Evolutionary conservation across 2,888 invertebrate genomes (phyloP).

Genomic region (Hesperia comma): DNA sequence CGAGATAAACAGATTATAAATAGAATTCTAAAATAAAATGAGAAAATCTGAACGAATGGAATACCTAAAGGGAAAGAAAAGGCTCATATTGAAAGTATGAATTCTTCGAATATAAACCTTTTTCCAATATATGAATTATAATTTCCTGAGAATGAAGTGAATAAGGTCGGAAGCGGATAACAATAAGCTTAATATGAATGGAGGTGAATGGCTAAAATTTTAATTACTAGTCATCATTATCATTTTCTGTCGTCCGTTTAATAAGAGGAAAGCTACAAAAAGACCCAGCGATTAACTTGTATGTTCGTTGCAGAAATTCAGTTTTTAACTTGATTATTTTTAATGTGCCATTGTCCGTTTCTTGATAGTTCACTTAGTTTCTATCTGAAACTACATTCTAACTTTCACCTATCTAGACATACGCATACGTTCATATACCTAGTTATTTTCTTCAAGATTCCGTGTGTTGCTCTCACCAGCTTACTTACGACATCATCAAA

Average conservation of each 20-base stretch:
- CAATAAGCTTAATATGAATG: slow-evolving; percentile 40
- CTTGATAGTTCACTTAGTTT: neutral
- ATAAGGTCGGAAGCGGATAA: slow-evolving; percentile 41
- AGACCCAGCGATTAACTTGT: slow-evolving; percentile 36
- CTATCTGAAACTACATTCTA: too few species aligned
- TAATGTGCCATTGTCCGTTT: slow-evolving; percentile 9
- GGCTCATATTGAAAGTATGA: slow-evolving; percentile 36
- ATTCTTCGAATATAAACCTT: too few species aligned
- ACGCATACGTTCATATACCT: too few species aligned
- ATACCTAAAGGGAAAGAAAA: slow-evolving; percentile 37
- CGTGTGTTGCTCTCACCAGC: too few species aligned
- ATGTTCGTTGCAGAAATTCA: slow-evolving; percentile 23
- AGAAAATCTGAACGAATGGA: slow-evolving; percentile 35
- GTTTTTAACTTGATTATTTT: slow-evolving; percentile 19
- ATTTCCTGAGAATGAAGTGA: slow-evolving; percentile 38
- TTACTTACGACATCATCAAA: too few species aligned
- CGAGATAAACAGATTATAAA: too few species aligned
- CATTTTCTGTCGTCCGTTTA: slow-evolving; percentile 34
- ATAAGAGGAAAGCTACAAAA: slow-evolving; percentile 41
- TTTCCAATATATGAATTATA: slow-evolving; percentile 36
- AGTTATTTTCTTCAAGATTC: too few species aligned
- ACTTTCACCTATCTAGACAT: too few species aligned
- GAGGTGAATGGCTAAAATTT: slow-evolving; percentile 42
- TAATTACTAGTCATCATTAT: slow-evolving; percentile 42
- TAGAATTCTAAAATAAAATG: slow-evolving; percentile 16